Evolutionary conservation across 2,888 invertebrate species (phyloP), one percentile per base, ranked within the genome.

Genomic region (Pecten maximus): DNA sequence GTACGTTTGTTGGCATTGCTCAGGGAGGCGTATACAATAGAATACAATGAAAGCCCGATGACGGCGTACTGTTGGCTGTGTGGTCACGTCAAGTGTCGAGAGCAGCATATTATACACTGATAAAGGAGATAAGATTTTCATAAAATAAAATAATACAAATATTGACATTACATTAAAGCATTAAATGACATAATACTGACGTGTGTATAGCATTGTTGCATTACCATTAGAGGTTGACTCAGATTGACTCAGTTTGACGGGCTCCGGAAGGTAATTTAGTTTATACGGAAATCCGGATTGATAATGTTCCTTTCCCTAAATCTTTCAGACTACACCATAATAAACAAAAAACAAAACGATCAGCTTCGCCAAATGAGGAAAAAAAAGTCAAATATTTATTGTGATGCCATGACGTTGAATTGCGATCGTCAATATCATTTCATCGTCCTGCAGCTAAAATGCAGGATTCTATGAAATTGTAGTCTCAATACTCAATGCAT

Each of bases 91-190:
- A 74, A 74, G 74, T 74, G 74, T 74, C 35, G 74, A 74, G 8
- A 35, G 74, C 8, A 28, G 35, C 54, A 54, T 54, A 50, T 50
- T 50, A 50, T 50, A 54, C 54, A 54, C 28, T 74, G 74, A 74
- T 28, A 35, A 15, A 74, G 60, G 35, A 74, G 74, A 74, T 74
- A 74, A 74, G 74, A 74, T 35, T 74, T 74, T 74, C 74, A 35
- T 28, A 74, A 74, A 74, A 74, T 35, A 74, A 28, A 74, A 74
- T 35, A 74, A 35, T 74, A 74, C 74, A 74, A 74, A 74, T 74
- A 74, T 74, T 74, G 74, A 74, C 74, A 35, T 74, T 74, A 74
- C 74, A 74, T 74, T 74, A 74, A 74, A 74, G 74, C 74, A 74
- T 74, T 74, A 74, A 35, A 23, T 74, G 74, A 74, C 74, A 74